phyloP scores from a whole-genome alignment of 2,113 vertebrate species.

The Anoura caudifer region DNA sequence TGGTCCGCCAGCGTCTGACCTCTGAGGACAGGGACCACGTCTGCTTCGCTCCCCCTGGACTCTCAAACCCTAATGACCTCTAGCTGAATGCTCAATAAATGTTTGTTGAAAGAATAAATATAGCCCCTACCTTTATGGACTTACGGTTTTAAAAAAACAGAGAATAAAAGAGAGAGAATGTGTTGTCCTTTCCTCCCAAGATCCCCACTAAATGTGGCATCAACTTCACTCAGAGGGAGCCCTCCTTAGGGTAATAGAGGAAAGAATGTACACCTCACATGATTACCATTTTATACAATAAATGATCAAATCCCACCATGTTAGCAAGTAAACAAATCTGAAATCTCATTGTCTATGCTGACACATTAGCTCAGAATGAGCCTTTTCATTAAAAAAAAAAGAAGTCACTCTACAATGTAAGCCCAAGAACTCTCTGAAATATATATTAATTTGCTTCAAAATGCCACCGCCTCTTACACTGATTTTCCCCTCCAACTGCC shows the following conservation, averaged over 20 bases:
- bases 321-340: slow-evolving; percentile 51
- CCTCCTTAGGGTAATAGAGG: not conserved
- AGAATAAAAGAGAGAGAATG: not conserved
- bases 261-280: not conserved
- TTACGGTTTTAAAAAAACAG: not conserved
- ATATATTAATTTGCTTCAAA: slow-evolving; percentile 48
- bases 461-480: slow-evolving; percentile 4
- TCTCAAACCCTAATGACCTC: not conserved
- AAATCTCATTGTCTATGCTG: slow-evolving; percentile 17
- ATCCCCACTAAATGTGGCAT: not conserved
- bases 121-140: not conserved
- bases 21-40: not conserved
- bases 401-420: not conserved
- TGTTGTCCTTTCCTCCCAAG: not conserved
- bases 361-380: slow-evolving; percentile 19
- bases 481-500: slow-evolving; percentile 50
- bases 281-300: slow-evolving; percentile 37
- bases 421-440: slow-evolving; percentile 4
- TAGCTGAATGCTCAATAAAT: not conserved
- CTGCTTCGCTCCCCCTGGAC: not conserved
- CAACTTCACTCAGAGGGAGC: slow-evolving; percentile 16
- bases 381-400: not conserved
- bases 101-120: not conserved
- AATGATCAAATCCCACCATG: slow-evolving; percentile 9
- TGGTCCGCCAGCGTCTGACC: not conserved